Conservation (phyloP, 2,113 vertebrate species). For the Talpa occidentalis region DNA sequence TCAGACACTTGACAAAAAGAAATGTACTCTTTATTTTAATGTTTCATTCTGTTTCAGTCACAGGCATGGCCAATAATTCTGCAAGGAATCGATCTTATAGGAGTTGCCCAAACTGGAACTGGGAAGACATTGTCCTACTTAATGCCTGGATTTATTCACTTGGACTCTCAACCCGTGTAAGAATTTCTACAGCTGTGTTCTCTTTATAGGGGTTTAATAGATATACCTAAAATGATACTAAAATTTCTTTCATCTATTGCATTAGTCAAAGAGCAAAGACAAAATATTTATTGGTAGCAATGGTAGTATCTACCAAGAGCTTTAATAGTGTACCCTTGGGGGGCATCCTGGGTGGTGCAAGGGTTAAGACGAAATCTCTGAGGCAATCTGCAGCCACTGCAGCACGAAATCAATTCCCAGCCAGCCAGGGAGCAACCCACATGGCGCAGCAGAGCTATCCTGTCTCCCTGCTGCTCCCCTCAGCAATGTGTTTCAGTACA, state of each 20-base stretch:
- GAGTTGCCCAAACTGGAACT: constrained; percentile 97
- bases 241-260: background rate
- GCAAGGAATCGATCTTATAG: constrained; percentile 95
- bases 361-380: no score
- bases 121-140: constrained; percentile 97
- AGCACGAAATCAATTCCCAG: no score
- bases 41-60: constrained; percentile 87
- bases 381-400: no score
- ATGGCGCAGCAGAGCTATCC: no score
- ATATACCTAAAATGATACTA: background rate
- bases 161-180: constrained; percentile 95
- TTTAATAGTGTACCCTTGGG: background rate
- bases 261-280: background rate
- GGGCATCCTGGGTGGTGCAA: no score
- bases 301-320: background rate
- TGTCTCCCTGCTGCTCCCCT: no score
- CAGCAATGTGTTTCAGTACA: no score
- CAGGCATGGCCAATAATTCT: constrained; percentile 97
- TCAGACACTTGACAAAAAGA: background rate
- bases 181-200: constrained; percentile 66
- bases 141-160: constrained; percentile 97
- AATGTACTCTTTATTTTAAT: background rate
- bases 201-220: background rate
- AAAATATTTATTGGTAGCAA: constrained; percentile 15
- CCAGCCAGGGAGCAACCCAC: no score